Evolutionary conservation across 2,113 vertebrate species (phyloP), one percentile per base, ranked within the genome.

Genomic region (Sander vitreus): DNA sequence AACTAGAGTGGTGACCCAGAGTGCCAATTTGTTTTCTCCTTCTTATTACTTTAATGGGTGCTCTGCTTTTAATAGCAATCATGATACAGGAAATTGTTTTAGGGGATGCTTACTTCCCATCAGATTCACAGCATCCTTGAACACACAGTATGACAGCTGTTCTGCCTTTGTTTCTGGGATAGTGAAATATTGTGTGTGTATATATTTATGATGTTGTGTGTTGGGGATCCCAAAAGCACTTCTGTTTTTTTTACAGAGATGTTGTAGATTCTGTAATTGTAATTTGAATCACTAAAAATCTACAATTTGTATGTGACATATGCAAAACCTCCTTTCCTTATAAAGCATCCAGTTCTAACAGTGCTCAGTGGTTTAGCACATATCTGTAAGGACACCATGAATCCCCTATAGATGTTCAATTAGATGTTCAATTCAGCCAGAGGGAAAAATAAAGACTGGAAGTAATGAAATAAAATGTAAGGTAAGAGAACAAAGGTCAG

Each of bases 21-120:
- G 66, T 14, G 18, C 25, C 23, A 63, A 73, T 30, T 15, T 68
- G 18, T 70, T 67, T 39, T 39, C 8, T 10, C 65, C 50, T 64
- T n/a, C 59, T 67, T 76, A 70, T 84, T 50, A 88, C 79, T 64
- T 83, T 83, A 82, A 82, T 67, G 45, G 33, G 7, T 10, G 27
- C 60, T 78, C 43, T 62, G 62, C 47, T 57, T 83, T 80, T 80
- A 74, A 78, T 80, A 53, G 54, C 73, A 50, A 77, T 69, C 25
- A 62, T 67, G 67, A 80, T 33, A 25, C 10, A 54, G 64, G 25
- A 54, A 78, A 80, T 70, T 71, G 62, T 48, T 75, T 83, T 58
- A 66, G 54, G 54, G 65, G 30, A 63, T 43, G 63, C 30, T 64
- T 63, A 69, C 25, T 9, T 77, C 48, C 77, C 33, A 3, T 25